Conservation (phyloP, 2,888 invertebrate species). For the Parnassius smintheus region DNA sequence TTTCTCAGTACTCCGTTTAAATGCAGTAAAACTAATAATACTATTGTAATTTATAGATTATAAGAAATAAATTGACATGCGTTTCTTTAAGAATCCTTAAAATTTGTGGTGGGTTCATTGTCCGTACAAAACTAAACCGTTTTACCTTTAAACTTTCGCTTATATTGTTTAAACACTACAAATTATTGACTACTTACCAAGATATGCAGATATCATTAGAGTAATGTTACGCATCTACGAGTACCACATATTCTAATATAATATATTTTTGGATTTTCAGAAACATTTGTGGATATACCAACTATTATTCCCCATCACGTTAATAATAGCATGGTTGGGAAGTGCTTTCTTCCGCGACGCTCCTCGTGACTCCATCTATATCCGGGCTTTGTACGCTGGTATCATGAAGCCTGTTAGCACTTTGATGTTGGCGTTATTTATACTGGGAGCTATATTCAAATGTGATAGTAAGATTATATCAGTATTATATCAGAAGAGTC, state of each 20-base stretch:
- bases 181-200: too few species aligned
- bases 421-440: not conserved
- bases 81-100: too few species aligned
- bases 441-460: conserved; percentile 7
- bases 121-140: too few species aligned
- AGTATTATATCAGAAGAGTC: not conserved
- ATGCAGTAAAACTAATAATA: too few species aligned
- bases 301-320: conserved; percentile 29
- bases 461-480: conserved; percentile 11
- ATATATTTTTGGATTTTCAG: not conserved
- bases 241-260: not conserved
- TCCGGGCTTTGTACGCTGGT: conserved; percentile 34
- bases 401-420: conserved; percentile 32
- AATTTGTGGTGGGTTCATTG: too few species aligned
- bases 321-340: conserved; percentile 28
- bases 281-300: conserved; percentile 15
- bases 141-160: too few species aligned
- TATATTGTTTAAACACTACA: too few species aligned
- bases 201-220: too few species aligned
- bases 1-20: too few species aligned
- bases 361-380: conserved; percentile 26
- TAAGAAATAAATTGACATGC: too few species aligned
- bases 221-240: not conserved
- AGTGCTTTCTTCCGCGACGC: conserved; percentile 38
- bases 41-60: too few species aligned